A percentile compares a stretch with the other conserved stretches of the same genome.
phyloP scores from a whole-genome alignment of 2,113 vertebrate species.

The Takifugu bimaculatus region DNA sequence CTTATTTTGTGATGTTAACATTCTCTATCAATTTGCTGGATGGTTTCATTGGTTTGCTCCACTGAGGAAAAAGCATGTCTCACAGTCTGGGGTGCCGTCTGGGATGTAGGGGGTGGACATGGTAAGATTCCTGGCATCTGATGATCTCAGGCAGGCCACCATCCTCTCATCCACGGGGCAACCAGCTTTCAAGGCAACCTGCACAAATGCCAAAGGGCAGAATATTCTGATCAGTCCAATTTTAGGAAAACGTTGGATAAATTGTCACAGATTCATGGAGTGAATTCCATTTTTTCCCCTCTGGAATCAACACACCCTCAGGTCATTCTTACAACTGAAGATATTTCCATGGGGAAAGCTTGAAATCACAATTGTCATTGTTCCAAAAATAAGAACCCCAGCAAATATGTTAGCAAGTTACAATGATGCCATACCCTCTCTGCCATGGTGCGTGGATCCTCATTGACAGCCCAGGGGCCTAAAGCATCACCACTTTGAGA shows the following conservation, averaged over 20 bases:
- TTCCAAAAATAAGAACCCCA: too few species aligned
- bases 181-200: slow-evolving; percentile 78
- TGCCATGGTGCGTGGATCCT: slow-evolving; percentile 72
- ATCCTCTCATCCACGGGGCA: slow-evolving; percentile 73
- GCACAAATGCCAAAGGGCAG: not conserved
- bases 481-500: slow-evolving; percentile 82
- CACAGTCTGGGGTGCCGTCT: slow-evolving; percentile 64
- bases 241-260: too few species aligned
- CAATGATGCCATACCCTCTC: slow-evolving; percentile 58
- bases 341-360: too few species aligned
- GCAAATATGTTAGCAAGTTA: too few species aligned
- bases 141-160: slow-evolving; percentile 73
- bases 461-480: slow-evolving; percentile 80
- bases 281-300: too few species aligned
- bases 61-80: slow-evolving; percentile 3
- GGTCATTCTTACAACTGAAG: too few species aligned
- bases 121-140: slow-evolving; percentile 66
- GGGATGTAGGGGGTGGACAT: slow-evolving; percentile 59
- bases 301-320: too few species aligned
- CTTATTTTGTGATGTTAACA: not conserved
- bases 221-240: too few species aligned
- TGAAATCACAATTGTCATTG: too few species aligned
- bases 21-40: not conserved
- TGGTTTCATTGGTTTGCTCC: not conserved
- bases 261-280: too few species aligned